Evolutionary conservation across 1,140 invertebrate genomes (phyloP).

Genomic region (Tetramorium alpestre): DNA sequence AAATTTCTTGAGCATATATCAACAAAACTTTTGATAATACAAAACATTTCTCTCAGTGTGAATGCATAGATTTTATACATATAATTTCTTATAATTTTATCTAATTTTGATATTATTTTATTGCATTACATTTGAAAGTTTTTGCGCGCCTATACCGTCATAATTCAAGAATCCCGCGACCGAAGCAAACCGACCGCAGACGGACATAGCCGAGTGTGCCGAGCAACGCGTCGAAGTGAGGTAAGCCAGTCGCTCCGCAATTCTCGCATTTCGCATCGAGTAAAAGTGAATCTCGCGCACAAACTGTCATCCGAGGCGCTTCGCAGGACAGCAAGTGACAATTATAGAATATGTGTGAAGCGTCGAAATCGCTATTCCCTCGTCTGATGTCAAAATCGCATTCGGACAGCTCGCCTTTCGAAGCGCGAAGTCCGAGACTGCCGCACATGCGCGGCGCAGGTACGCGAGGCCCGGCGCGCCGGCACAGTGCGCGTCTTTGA

Average conservation of each 20-base stretch:
- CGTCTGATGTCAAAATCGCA: background rate
- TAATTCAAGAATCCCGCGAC: background rate
- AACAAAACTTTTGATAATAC: no score
- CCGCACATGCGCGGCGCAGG: background rate
- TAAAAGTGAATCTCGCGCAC: background rate
- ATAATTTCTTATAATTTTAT: no score
- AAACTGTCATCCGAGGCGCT: background rate
- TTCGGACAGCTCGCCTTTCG: background rate
- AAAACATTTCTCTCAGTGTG: no score
- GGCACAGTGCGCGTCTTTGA: background rate
- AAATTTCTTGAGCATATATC: no score
- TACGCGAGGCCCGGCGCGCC: background rate
- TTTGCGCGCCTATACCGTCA: background rate
- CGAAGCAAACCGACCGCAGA: background rate
- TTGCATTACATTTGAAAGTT: background rate
- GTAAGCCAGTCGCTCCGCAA: background rate
- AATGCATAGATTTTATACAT: no score
- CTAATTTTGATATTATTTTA: background rate
- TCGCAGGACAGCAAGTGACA: background rate
- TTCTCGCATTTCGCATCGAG: background rate
- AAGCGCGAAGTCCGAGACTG: background rate
- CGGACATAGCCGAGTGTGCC: background rate
- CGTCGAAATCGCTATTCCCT: no score
- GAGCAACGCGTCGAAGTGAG: background rate
- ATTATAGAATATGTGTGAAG: background rate